Percentiles rank a stretch among this genome's conserved stretches.
Evolutionary conservation across 1,140 invertebrate species (phyloP).

Genomic region (Cyclargus thomasi): DNA sequence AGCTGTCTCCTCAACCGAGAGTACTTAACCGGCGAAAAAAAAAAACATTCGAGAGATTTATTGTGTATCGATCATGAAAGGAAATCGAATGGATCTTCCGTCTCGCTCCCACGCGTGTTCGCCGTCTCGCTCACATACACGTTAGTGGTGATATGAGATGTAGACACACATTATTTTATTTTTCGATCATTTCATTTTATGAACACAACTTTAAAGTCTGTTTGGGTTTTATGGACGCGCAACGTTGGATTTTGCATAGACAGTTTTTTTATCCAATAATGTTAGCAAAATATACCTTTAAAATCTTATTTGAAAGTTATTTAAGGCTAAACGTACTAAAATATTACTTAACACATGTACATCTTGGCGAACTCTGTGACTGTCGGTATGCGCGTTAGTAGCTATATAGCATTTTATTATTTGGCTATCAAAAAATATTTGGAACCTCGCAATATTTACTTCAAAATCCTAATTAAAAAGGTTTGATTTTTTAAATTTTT

Average conservation of each 20-base stretch:
- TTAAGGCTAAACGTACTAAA: no score
- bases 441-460: no score
- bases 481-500: no score
- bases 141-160: conserved; percentile 34
- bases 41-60: conserved; percentile 56
- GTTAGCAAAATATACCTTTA: no score
- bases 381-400: no score
- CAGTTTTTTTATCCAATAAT: background rate
- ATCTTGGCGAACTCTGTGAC: no score
- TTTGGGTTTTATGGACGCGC: background rate
- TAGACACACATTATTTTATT: conserved; percentile 28
- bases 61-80: conserved; percentile 63
- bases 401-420: no score
- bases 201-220: background rate
- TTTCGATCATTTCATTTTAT: background rate
- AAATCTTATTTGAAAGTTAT: no score
- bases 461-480: no score
- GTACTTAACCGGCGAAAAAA: conserved; percentile 53
- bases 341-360: no score
- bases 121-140: conserved; percentile 48
- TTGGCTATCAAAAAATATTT: no score
- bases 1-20: conserved; percentile 51
- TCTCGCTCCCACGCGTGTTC: conserved; percentile 22
- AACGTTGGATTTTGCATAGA: background rate
- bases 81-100: conserved; percentile 49